Conservation (phyloP, 2,888 invertebrate genomes). For the Mythimna impura region DNA sequence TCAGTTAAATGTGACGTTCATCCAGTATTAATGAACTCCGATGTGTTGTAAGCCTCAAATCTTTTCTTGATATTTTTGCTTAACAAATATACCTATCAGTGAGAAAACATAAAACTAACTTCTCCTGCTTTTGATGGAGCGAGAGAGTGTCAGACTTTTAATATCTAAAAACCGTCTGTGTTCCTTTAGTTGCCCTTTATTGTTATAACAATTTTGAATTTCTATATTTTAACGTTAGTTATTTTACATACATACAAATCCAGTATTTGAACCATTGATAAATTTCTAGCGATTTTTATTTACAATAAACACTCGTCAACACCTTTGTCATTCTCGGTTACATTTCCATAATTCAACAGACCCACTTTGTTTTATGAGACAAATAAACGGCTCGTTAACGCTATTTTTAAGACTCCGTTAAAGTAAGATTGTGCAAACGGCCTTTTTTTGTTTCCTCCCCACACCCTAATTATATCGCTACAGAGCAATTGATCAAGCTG, state of each 20-base stretch:
- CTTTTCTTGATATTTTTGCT: too few species aligned
- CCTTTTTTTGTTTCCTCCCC: background rate
- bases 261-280: background rate
- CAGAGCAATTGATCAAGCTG: constrained; percentile 35
- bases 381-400: constrained; percentile 5
- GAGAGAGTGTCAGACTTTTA: too few species aligned
- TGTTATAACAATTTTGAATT: too few species aligned
- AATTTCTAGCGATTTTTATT: background rate
- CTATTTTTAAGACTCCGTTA: background rate
- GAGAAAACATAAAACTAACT: too few species aligned
- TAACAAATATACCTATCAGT: background rate
- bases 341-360: background rate
- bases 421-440: constrained; percentile 11
- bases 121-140: too few species aligned
- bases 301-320: background rate
- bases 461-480: constrained; percentile 1
- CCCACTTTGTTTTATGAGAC: background rate
- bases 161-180: too few species aligned
- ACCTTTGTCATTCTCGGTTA: background rate
- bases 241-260: too few species aligned
- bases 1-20: background rate
- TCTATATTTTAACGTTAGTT: too few species aligned
- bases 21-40: too few species aligned
- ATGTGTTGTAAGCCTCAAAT: too few species aligned
- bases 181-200: too few species aligned